phyloP scores from a whole-genome alignment of 2,797 vertebrate species.

The Fistularia commersonii region DNA sequence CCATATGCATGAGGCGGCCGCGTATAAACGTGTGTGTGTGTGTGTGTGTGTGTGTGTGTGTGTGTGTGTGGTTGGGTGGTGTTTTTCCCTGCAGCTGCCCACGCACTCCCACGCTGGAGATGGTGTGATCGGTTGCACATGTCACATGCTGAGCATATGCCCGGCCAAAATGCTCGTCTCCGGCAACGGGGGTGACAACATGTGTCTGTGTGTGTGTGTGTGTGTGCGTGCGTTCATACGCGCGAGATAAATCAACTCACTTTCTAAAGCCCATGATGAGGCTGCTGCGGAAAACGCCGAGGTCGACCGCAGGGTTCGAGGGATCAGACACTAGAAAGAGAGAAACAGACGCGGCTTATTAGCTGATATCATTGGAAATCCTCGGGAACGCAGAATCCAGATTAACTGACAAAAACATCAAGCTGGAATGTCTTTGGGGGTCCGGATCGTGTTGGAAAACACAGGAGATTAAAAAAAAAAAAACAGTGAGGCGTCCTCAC shows the following conservation, averaged over 20 bases:
- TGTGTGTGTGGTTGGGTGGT: slow-evolving; percentile 20
- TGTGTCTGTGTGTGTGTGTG: too few species aligned
- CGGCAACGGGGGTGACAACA: slow-evolving; percentile 26
- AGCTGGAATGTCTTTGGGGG: too few species aligned
- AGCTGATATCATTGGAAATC: too few species aligned
- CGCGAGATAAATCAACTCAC: slow-evolving; percentile 71
- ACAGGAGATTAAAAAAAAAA: slow-evolving; percentile 6
- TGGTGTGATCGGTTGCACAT: slow-evolving; percentile 67
- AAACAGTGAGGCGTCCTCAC: background rate
- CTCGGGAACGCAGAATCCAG: too few species aligned
- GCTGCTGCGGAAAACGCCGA: slow-evolving; percentile 60
- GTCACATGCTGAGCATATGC: slow-evolving; percentile 61
- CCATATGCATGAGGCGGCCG: slow-evolving; percentile 72
- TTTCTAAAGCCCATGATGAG: slow-evolving; percentile 79
- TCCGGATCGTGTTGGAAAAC: too few species aligned
- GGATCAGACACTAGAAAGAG: slow-evolving; percentile 79
- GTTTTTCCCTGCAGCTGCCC: slow-evolving; percentile 58
- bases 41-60: too few species aligned
- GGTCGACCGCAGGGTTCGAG: slow-evolving; percentile 63
- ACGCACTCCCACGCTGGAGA: slow-evolving; percentile 35
- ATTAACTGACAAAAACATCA: too few species aligned
- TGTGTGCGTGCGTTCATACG: slow-evolving; percentile 14
- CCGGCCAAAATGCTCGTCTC: slow-evolving; percentile 30
- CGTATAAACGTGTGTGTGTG: too few species aligned
- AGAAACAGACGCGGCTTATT: background rate